A percentile compares a stretch with the other conserved stretches of the same genome.
Conservation (phyloP, 1,140 invertebrate species). For the Maniola jurtina region DNA sequence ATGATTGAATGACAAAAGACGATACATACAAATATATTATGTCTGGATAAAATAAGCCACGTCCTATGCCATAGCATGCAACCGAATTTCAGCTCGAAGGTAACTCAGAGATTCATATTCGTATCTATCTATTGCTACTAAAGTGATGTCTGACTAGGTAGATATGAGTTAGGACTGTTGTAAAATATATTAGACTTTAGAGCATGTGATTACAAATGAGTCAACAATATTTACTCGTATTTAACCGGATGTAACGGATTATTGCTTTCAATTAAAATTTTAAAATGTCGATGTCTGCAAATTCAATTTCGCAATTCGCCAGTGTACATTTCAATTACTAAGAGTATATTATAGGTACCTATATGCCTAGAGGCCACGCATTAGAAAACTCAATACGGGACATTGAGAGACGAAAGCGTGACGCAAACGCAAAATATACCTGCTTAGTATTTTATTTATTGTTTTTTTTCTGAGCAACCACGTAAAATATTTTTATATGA, state of each 20-base stretch:
- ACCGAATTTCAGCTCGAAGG: too few relatives aligned
- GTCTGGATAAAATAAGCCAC: neutral
- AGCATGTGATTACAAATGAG: neutral
- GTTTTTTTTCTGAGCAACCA: too few relatives aligned
- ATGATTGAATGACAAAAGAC: constrained; percentile 4
- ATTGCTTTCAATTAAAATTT: constrained; percentile 6
- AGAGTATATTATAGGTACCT: neutral
- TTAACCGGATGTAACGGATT: constrained; percentile 6
- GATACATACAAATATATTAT: neutral
- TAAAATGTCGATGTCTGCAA: constrained; percentile 1
- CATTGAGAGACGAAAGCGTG: neutral
- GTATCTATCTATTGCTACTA: too few relatives aligned
- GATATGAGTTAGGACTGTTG: too few relatives aligned
- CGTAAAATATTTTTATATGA: too few relatives aligned
- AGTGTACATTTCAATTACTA: neutral
- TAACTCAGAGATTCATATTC: too few relatives aligned
- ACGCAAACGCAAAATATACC: neutral
- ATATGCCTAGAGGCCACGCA: neutral
- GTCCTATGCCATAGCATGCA: too few relatives aligned
- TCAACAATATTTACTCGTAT: neutral
- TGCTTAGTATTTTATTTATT: too few relatives aligned
- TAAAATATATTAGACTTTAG: too few relatives aligned
- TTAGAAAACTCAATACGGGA: neutral
- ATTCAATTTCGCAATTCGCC: constrained; percentile 10
- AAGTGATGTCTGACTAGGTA: too few relatives aligned